Percentiles rank a stretch among this genome's conserved stretches.
Conservation (phyloP, 2,113 vertebrate genomes). For the Crotalus helleri region DNA sequence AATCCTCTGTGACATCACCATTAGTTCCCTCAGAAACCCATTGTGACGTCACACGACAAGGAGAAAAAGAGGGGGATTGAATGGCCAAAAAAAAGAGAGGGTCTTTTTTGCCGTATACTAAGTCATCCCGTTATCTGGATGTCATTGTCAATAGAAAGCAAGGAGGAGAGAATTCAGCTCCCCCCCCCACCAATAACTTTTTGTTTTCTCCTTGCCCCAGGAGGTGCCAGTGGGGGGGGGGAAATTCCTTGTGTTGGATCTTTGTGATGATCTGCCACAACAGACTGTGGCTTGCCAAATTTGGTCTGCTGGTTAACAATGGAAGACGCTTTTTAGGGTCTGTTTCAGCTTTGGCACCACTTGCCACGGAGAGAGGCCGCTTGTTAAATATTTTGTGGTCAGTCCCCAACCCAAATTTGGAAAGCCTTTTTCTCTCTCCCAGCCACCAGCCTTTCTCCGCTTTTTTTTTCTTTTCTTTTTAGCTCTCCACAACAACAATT, state of each 20-base stretch:
- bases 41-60: constrained; percentile 30
- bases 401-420: neutral
- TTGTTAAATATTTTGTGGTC: constrained; percentile 22
- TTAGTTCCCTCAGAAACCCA: neutral
- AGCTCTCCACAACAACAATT: neutral
- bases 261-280: neutral
- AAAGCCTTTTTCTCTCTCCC: neutral
- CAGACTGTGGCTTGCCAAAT: neutral
- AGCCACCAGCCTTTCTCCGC: neutral
- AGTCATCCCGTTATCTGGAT: neutral
- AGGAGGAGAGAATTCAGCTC: too few relatives aligned
- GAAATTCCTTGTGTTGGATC: neutral
- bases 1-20: constrained; percentile 26
- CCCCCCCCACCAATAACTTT: too few relatives aligned
- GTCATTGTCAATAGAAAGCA: neutral
- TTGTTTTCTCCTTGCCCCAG: neutral
- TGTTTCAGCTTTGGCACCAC: neutral
- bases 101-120: neutral
- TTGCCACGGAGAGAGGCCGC: neutral
- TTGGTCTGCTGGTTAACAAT: neutral
- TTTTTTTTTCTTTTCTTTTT: neutral
- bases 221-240: neutral
- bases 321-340: neutral
- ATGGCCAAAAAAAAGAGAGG: neutral
- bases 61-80: neutral